These are phyloP conservation scores for Hypsibius dujardini DNA, from an alignment of 1,140 invertebrate genomes.

Conservation along the genomic window DNA sequence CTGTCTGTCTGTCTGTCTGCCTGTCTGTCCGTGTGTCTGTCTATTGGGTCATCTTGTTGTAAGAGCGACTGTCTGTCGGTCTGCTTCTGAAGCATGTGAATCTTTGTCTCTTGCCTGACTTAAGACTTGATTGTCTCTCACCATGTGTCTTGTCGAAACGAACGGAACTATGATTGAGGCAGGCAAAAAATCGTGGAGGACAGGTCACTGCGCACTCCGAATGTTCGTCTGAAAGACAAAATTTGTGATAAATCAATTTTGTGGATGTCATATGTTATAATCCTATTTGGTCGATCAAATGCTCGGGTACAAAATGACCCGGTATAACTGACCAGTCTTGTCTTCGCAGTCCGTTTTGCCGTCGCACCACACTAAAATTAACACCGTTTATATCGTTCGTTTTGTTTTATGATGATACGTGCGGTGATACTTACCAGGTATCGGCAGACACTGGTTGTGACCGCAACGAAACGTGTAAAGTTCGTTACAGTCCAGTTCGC, in stretches of 20 bases:
- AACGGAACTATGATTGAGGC: conserved; percentile 5
- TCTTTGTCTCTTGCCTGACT: too few species aligned
- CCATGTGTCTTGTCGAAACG: conserved; percentile 8
- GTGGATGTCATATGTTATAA: neutral
- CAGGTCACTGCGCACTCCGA: neutral
- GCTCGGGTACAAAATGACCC: too few species aligned
- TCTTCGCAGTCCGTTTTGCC: conserved; percentile 8
- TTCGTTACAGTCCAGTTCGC: conserved; percentile 11
- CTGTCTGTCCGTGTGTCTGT: too few species aligned
- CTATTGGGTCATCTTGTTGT: too few species aligned
- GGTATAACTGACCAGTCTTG: neutral
- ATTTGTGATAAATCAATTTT: neutral
- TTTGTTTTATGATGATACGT: too few species aligned
- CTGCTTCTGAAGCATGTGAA: too few species aligned
- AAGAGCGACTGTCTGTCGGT: too few species aligned
- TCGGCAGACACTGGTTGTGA: conserved; percentile 5
- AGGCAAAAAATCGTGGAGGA: conserved; percentile 7
- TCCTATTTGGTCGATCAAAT: too few species aligned
- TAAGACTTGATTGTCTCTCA: too few species aligned
- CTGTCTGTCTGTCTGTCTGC: too few species aligned
- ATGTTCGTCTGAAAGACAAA: conserved; percentile 10
- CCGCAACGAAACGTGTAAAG: conserved; percentile 15
- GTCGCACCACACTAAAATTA: neutral
- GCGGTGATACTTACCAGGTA: neutral
- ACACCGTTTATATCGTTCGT: too few species aligned